Base-by-base conservation (phyloP, 2,888 invertebrate species). In the Epirrita christyi region DNA sequence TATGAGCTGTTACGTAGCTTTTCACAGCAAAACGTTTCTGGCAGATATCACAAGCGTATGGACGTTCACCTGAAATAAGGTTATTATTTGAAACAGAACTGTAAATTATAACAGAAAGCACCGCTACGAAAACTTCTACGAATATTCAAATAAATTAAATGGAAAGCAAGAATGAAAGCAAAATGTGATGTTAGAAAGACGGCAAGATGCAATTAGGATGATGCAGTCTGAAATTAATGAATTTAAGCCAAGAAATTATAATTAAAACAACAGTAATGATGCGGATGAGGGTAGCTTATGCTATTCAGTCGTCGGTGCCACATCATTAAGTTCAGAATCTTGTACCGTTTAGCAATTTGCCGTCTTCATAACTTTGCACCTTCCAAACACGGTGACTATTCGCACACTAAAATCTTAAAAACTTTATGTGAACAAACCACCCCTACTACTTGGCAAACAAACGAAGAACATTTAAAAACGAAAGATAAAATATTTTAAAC, bases 11-110 rank as follows among this genome's bases (percentile, higher is more conserved):
- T 56, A 96, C 95, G 75, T 96, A 96, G 77, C 96, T 96, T 85
- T 96, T 96, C 63, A 96, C 96, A 40, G 96, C 95, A 82, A 96
- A 96, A 72, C 95, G 93, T 87, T 96, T 96, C 78, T 95, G 94
- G 84, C 96, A 96, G 72, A 96, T 94, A 87, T 96, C 95, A 89
- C 96, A 96, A 66, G 95, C 94, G 76, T 95, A 96, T 36, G 96
- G 96, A 61, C 95, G 93, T 84, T 96, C 95, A 70, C 96, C 96
- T 93, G 83, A 68, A 85, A 86, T 50, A 62, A 34, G 0, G 40
- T 27, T 40, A 11, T n/a, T 8, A 43, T 44, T 40, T 41, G 34
- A 36, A 44, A 44, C n/a, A 9, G 14, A 11, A 34, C 27, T 45
- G 10, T 13, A 9, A 27, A 52, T 11, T 37, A 4, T 9, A 3